Base-by-base conservation (phyloP, 2,888 invertebrate genomes). In the Megastigmus dorsalis region DNA sequence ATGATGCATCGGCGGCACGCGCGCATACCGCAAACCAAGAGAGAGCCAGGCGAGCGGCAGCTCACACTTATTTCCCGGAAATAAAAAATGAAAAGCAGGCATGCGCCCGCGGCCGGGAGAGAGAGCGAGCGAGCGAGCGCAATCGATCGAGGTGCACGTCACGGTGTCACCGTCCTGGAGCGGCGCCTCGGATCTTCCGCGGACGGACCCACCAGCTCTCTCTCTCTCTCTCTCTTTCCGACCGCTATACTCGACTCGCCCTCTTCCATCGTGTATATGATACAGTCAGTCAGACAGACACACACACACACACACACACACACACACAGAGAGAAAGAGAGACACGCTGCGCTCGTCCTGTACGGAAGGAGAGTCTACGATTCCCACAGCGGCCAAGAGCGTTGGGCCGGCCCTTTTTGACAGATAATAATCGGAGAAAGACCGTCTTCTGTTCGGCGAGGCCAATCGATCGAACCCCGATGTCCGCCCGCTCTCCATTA, bases 41-140 rank as follows among this genome's bases (percentile, higher is more conserved):
- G 6, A 26, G 13, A 20, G 3, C 0, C n/a, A n/a, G n/a, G n/a
- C n/a, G n/a, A n/a, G n/a, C n/a, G n/a, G n/a, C n/a, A n/a, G n/a
- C n/a, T n/a, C n/a, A n/a, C n/a, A n/a, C n/a, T n/a, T 18, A 76
- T 79, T 74, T 76, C 77, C 75, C 79, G 77, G 77, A 79, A 50
- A 50, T 50, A 50, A 63, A 41, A 63, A 63, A 62, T 50, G 30
- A 50, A 50, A 36, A 15, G 5, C 5, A 55, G 38, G 68, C 59
- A 41, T 48, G 59, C 55, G 48, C 45, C 30, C 2, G 45, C 45
- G 57, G 13, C 26, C 20, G 38, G n/a, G 13, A 68, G 67, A 28
- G 38, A 52, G 54, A n/a, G 30, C 5, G 48, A 41, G n/a, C 50
- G 41, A 20, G 48, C n/a, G n/a, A n/a, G n/a, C n/a, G 9, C 65